Evolutionary conservation across 2,113 vertebrate genomes (phyloP).

Genomic region (rat (Rattus norvegicus)): GRCr8 NC_086026.1:75819501-75820000

Average conservation of each 20-base stretch:
- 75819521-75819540: constrained; percentile 51
- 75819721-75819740: constrained; percentile 94
- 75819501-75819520: not conserved
- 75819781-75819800: constrained; percentile 98
- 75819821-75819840: constrained; percentile 99
- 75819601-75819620: constrained; percentile 94
- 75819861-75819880: constrained; percentile 97
- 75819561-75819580: constrained; percentile 46
- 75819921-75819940: constrained; percentile 95
- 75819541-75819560: not conserved
- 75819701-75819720: constrained; percentile 95
- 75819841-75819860: constrained; percentile 97
- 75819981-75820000: constrained; percentile 97
- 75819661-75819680: constrained; percentile 99
- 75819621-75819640: constrained; percentile 98
- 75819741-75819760: constrained; percentile 97
- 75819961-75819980: constrained; percentile 98
- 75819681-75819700: constrained; percentile 98
- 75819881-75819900: constrained; percentile 99
- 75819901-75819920: constrained; percentile 95
- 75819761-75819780: constrained; percentile 98
- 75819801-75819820: constrained; percentile 97
- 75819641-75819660: constrained; percentile 99
- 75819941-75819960: constrained; percentile 98
- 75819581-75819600: constrained; percentile 94